A percentile compares a stretch with the other conserved stretches of the same genome.
Evolutionary conservation across 1,140 invertebrate genomes (phyloP).

Genomic region (Centruroides sculpturatus): DNA sequence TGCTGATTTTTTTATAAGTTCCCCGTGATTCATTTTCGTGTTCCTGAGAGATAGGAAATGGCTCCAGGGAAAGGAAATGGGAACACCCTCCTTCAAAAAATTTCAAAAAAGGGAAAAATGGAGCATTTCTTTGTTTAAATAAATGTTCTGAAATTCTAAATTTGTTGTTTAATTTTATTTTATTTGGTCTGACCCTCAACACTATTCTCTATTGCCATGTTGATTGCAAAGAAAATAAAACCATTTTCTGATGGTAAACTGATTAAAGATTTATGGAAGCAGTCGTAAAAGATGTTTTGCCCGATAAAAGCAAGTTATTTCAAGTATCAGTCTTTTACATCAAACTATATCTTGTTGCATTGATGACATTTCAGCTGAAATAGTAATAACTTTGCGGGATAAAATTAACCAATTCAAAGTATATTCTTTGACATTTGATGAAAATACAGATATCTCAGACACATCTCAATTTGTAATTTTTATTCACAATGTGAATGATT

Average conservation of each 20-base stretch:
- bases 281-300: neutral
- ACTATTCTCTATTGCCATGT: no score
- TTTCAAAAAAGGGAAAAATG: no score
- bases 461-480: neutral
- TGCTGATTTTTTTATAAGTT: no score
- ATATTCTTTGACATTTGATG: neutral
- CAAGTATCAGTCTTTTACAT: neutral
- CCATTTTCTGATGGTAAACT: neutral
- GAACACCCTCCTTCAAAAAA: no score
- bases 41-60: no score
- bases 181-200: no score
- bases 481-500: neutral
- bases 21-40: no score
- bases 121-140: no score
- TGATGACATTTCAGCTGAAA: neutral
- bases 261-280: neutral
- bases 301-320: neutral
- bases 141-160: no score
- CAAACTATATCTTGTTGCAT: neutral
- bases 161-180: no score
- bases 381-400: neutral
- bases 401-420: neutral
- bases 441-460: constrained; percentile 1
- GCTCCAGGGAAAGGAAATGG: no score
- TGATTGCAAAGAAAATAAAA: no score